Base-by-base conservation (phyloP, 2,888 invertebrate genomes). In the Agrilus cyanescens region DNA sequence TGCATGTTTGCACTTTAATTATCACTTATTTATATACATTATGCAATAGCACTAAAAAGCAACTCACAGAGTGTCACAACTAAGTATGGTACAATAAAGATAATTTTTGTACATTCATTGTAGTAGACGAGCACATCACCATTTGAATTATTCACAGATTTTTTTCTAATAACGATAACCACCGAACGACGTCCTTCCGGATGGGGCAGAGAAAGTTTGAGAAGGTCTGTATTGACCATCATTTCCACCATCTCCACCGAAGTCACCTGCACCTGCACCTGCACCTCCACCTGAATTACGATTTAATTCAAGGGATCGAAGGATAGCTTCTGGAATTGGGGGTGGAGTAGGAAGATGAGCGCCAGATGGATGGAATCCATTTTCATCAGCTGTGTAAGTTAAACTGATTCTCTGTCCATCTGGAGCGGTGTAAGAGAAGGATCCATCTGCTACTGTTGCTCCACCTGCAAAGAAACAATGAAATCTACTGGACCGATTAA, bases 301-400 rank as follows among this genome's bases (percentile, higher is more conserved):
- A 40, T 58, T 36, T 10, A 36, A 16, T 36, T 36, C 36, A 10
- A 47, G 37, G 13, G 47, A 47, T 3, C 43, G 34, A 34, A 72
- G 62, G 52, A 76, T 75, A 13, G 70, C 74, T 41, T 72, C 74
- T 2, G 76, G 75, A 48, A 76, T 75, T 5, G 75, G 75, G 1
- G 75, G 75, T 0, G 75, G 71, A 0, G 75, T 75, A 7, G 76
- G 76, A 33, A 76, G 56, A 51, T 76, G 76, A 0, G 67, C 70
- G 0, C 76, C 76, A 34, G 67, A 61, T 1, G 76, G 67, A 33
- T 67, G 65, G 62, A 74, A 76, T 2, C 76, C 76, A 44, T 74
- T 65, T 56, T 76, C 75, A 48, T 76, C 76, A 40, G 76, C 76
- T 0, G 68, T 68, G 53, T 76, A 76, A 2, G 67, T 67, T 29